Evolutionary conservation across 2,888 invertebrate genomes (phyloP), one percentile per base, ranked within the genome.

Genomic region (Cantharis rufa): DNA sequence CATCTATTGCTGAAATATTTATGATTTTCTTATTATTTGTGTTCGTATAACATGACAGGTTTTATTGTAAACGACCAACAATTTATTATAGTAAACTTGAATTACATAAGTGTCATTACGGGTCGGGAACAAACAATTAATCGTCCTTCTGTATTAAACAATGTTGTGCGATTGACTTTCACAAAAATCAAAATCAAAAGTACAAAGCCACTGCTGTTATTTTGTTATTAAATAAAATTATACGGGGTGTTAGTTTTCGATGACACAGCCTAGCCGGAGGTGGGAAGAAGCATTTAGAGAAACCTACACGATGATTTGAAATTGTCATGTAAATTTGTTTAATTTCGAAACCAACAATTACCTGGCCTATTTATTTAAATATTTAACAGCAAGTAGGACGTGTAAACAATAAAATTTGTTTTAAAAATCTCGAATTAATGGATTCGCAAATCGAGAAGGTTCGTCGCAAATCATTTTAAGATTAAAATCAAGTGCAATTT

Each of bases 1-100:
- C 76, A 73, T 76, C 64, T 76, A 76, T 74, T 74, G 71, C 77
- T 77, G 77, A 77, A 77, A 77, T 74, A 69, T 77, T 77, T 77
- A 77, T 74, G 77, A 77, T 77, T 77, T 74, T 74, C 74, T 77
- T 77, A 74, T 66, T 73, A 76, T 76, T 73, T 77, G 77, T 74
- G 74, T 71, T 71, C 48, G 71, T 62, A 69, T 71, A 69, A 74
- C 27, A 74, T 74, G 70, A 48, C 72, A 76, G 72, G 69, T 72
- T 72, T 48, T 72, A 69, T 64, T 69, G 72, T 72, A 68, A 24
- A 70, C 64, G 72, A 72, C 69, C 63, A 69, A 64, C 70, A 69
- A 32, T 76, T 76, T 76, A 76, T 76, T 76, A 48, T 15, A 32
- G 62, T 27, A 72, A 72, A 72, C 61, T 32, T 48, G 68, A 72